A percentile compares a stretch with the other conserved stretches of the same genome.
Conservation (phyloP, 2,113 vertebrate genomes). For the Hiodon tergisus region DNA sequence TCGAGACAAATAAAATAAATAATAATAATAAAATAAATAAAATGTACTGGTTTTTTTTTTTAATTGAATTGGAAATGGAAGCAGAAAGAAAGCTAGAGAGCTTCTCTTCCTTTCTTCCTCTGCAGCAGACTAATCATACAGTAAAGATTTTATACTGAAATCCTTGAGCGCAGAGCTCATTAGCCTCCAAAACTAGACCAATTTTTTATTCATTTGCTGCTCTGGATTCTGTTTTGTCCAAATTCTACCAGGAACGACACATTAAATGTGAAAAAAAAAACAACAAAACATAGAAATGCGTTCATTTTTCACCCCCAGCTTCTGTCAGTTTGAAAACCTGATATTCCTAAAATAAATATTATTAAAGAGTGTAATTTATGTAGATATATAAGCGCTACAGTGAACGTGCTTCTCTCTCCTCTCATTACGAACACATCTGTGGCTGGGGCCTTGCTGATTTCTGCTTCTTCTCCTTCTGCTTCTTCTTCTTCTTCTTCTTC, state of each 20-base stretch:
- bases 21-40: background rate
- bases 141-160: background rate
- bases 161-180: conserved; percentile 1
- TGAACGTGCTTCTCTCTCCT: background rate
- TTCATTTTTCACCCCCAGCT: background rate
- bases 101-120: background rate
- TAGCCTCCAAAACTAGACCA: background rate
- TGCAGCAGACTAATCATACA: background rate
- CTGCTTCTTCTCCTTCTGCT: conserved; percentile 2
- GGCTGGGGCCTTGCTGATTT: conserved; percentile 7
- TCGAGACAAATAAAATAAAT: conserved; percentile 15
- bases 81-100: background rate
- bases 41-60: background rate
- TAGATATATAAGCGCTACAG: background rate
- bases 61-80: too few species aligned
- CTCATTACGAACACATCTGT: background rate
- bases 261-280: too few species aligned
- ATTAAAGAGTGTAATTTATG: background rate
- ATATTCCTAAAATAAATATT: conserved; percentile 2
- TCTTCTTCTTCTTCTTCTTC: conserved; percentile 35
- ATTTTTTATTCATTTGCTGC: background rate
- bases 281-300: background rate
- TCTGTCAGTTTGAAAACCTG: background rate
- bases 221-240: background rate
- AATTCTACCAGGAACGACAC: background rate